A percentile compares a stretch with the other conserved stretches of the same genome.
These are phyloP conservation scores for Amaurobius ferox DNA, from an alignment of 2,888 invertebrate species.

Conservation along the genomic window DNA sequence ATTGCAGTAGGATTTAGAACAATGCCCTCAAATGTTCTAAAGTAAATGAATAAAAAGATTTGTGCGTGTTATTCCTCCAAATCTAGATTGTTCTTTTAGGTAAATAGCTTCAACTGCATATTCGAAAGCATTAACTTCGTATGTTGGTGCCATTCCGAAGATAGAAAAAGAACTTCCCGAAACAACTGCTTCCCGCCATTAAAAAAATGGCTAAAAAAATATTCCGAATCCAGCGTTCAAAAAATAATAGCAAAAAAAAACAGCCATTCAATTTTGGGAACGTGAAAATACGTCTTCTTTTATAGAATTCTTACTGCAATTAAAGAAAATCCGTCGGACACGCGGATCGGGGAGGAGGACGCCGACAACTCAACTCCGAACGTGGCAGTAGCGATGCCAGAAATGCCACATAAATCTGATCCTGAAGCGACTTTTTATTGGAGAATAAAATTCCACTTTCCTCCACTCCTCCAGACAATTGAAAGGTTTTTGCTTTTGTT, in stretches of 20 bases:
- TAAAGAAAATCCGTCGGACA: slow-evolving; percentile 67
- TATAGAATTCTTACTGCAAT: slow-evolving; percentile 66
- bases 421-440: slow-evolving; percentile 67
- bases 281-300: slow-evolving; percentile 63
- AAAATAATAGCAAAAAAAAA: slow-evolving; percentile 15
- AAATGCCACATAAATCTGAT: slow-evolving; percentile 70
- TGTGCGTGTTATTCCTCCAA: slow-evolving; percentile 59
- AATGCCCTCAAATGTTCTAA: slow-evolving; percentile 6
- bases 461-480: slow-evolving; percentile 5
- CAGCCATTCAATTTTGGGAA: slow-evolving; percentile 68
- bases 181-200: neutral
- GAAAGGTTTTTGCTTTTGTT: neutral
- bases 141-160: slow-evolving; percentile 13
- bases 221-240: neutral
- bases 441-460: slow-evolving; percentile 57
- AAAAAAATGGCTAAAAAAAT: neutral
- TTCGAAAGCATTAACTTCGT: slow-evolving; percentile 52
- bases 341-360: slow-evolving; percentile 35
- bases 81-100: slow-evolving; percentile 53
- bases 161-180: neutral
- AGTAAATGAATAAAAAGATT: slow-evolving; percentile 68
- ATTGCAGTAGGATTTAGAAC: slow-evolving; percentile 25
- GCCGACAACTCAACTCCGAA: slow-evolving; percentile 68
- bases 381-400: slow-evolving; percentile 39
- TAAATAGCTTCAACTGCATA: slow-evolving; percentile 61